A percentile compares a stretch with the other conserved stretches of the same genome.
Evolutionary conservation across 1,140 invertebrate genomes (phyloP).

Genomic region (Lanistes nyassanus): DNA sequence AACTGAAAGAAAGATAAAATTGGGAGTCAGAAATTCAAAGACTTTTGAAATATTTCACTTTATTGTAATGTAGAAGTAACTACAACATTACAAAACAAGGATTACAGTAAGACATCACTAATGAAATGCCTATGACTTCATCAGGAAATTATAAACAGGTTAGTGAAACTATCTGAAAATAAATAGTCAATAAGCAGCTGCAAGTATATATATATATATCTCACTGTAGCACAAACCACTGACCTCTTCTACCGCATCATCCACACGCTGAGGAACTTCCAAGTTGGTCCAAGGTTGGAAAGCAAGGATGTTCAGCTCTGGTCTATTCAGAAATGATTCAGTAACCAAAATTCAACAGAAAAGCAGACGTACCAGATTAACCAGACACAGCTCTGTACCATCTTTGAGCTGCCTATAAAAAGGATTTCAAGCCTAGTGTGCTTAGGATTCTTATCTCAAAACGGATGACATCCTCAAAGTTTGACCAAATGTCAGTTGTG

Average conservation of each 20-base stretch:
- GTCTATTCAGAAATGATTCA: no score
- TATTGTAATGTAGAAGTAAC: not conserved
- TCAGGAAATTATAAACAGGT: not conserved
- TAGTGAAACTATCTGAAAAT: no score
- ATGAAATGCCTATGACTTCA: not conserved
- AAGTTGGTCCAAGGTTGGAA: slow-evolving; percentile 76
- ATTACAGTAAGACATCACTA: not conserved
- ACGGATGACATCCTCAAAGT: no score
- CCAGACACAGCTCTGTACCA: no score
- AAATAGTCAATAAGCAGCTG: no score
- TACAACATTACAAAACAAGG: not conserved
- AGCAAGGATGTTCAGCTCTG: slow-evolving; percentile 66
- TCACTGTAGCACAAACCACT: not conserved
- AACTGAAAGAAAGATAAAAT: slow-evolving; percentile 73
- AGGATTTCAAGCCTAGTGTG: no score
- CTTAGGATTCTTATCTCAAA: no score
- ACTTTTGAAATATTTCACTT: not conserved
- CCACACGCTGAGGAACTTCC: slow-evolving; percentile 74
- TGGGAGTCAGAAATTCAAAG: no score
- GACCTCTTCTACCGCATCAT: slow-evolving; percentile 78
- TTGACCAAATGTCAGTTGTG: no score
- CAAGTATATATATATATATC: not conserved
- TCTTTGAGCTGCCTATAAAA: no score
- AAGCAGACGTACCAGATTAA: no score
- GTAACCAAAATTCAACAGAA: no score